Conservation (phyloP, 1,140 invertebrate species). For the Lucilia cuprina region DNA sequence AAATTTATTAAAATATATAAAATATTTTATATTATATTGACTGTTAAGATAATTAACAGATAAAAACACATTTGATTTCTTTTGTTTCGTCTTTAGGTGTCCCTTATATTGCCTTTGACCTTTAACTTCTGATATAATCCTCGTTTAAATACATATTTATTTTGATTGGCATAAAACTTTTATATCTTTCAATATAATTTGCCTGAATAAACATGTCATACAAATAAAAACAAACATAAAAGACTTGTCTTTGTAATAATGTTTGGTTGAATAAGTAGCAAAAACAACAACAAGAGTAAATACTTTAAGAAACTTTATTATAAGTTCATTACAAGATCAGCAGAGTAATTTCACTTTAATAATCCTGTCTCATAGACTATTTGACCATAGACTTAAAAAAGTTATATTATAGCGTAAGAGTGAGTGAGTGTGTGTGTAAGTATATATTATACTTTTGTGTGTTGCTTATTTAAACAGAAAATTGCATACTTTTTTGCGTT, state of each 20-base stretch:
- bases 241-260: neutral
- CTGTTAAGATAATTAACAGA: no score
- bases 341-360: neutral
- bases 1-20: no score
- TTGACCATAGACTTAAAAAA: neutral
- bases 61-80: no score
- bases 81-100: no score
- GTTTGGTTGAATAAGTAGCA: neutral
- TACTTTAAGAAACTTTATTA: neutral
- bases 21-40: no score
- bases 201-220: neutral
- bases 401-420: neutral
- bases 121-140: no score
- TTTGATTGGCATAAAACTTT: neutral
- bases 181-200: neutral
- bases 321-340: neutral
- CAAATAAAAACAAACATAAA: neutral
- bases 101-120: no score
- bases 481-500: conserved; percentile 22
- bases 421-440: neutral
- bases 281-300: neutral
- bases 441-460: neutral
- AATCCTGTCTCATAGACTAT: neutral
- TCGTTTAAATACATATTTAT: no score
- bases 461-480: conserved; percentile 21